Base-by-base conservation (phyloP, 2,888 invertebrate species). In the Drosophila kambysellisi region DNA sequence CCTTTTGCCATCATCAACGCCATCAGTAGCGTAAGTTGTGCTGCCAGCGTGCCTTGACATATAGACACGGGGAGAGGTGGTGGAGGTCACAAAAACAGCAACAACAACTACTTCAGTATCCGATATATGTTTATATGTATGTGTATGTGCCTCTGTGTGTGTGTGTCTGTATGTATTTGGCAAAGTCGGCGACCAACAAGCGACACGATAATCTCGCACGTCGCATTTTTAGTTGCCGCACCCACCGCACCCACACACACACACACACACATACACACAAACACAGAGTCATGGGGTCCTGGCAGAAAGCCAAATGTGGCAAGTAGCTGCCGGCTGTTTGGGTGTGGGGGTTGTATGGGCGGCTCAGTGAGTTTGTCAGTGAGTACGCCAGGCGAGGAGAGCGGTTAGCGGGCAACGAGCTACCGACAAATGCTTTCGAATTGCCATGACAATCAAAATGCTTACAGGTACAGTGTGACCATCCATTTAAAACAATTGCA, bases 371-470 rank as follows among this genome's bases (percentile, higher is more conserved):
- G 79, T 69, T 74, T 74, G 74, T 61, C 69, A 69, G 56, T 69
- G 73, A 77, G 65, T 57, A 56, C 60, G 78, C 66, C 78, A 48
- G 58, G 65, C 67, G 70, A 29, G 41, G 12, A 48, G 25, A 58
- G 35, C 61, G 64, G 78, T 62, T 2, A 25, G 8, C 25, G 15
- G 25, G 46, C 25, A 46, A 46, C 74, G 79, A 83, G 82, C 89
- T 77, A 89, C 82, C 87, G 88, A 91, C 91, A 90, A 91, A 91
- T 91, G 91, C 91, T 91, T 91, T 91, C 91, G 92, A 91, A 91
- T 91, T 91, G 91, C 89, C 84, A 91, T 91, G 91, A 89, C 90
- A 91, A 84, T 85, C 88, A 88, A 88, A 89, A 77, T 83, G 83
- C 82, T 83, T 88, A 83, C 88, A 89, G 74, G 81, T 79, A 89